A percentile compares a stretch with the other conserved stretches of the same genome.
Evolutionary conservation across 2,797 vertebrate genomes (phyloP).

Genomic region (Aulostomus chinensis): DNA sequence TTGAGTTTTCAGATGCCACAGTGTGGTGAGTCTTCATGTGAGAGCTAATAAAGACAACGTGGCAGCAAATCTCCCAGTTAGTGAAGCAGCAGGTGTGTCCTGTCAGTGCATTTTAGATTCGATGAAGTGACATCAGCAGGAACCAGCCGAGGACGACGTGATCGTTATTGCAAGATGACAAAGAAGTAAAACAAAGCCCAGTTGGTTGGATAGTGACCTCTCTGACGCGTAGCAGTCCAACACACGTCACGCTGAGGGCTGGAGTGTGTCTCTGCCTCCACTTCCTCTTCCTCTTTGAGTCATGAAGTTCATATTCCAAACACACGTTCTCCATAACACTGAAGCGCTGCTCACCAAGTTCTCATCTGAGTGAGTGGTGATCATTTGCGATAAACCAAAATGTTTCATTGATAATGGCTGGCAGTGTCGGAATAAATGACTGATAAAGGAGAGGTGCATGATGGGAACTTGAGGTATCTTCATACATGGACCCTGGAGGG

Average conservation of each 20-base stretch:
- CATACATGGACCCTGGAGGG: background rate
- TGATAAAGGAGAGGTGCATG: constrained; percentile 3
- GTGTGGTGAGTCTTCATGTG: background rate
- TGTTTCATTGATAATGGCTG: no score
- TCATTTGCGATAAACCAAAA: no score
- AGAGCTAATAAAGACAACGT: background rate
- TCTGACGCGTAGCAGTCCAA: background rate
- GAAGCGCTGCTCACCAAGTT: no score
- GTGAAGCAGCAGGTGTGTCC: background rate
- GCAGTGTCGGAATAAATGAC: no score
- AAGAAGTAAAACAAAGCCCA: no score
- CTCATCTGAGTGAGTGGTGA: no score
- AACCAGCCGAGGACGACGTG: no score
- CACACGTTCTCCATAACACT: background rate
- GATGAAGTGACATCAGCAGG: background rate
- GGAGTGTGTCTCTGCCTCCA: no score
- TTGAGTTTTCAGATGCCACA: background rate
- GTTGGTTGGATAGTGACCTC: no score
- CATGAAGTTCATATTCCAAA: background rate
- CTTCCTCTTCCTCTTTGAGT: background rate
- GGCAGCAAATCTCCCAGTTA: background rate
- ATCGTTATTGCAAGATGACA: no score
- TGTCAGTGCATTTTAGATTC: background rate
- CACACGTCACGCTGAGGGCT: background rate
- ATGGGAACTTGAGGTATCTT: background rate